Evolutionary conservation across 1,140 invertebrate genomes (phyloP), one percentile per base, ranked within the genome.

Genomic region (Phocides pigmalion): DNA sequence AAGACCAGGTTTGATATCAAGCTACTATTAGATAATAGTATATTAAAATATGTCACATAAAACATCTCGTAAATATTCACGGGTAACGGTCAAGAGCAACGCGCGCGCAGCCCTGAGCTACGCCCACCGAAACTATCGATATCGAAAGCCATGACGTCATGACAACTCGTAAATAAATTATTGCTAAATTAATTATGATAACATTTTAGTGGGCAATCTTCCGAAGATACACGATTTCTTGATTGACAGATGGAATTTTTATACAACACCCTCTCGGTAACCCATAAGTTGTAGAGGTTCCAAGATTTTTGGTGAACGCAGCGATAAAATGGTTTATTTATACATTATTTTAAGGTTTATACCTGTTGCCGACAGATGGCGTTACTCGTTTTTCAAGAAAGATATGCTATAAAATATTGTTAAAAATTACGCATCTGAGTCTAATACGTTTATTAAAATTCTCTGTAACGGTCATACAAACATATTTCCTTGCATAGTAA

Each of bases 21-120:
- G n/a, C 28, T 16, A 51, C 15, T 35, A 51, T 16, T 35, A 32
- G 25, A 16, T 37, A 51, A 51, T 51, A 51, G 2, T 35, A 17
- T 35, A 47, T 19, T 22, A 35, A 28, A 17, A 16, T 46, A 46
- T 46, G 49, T 51, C 49, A 51, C 28, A 51, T 51, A 11, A 25
- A 44, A 15, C 9, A 17, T 35, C 25, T 16, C 28, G 11, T 51
- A 28, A 50, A 50, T 17, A 50, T 50, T 35, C 14, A n/a, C 9
- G 5, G 8, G 49, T 51, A 51, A 51, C 28, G 20, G 49, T 51
- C 28, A 15, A 19, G 4, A 51, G 28, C 12, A 4, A 11, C n/a
- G 20, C 46, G n/a, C 46, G 20, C 2, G n/a, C 46, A 15, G 28
- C 28, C 28, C 28, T 32, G 28, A n/a, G 0, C 9, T 11, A 11